phyloP scores from a whole-genome alignment of 2,888 invertebrate genomes.

The Xylophagus ater region DNA sequence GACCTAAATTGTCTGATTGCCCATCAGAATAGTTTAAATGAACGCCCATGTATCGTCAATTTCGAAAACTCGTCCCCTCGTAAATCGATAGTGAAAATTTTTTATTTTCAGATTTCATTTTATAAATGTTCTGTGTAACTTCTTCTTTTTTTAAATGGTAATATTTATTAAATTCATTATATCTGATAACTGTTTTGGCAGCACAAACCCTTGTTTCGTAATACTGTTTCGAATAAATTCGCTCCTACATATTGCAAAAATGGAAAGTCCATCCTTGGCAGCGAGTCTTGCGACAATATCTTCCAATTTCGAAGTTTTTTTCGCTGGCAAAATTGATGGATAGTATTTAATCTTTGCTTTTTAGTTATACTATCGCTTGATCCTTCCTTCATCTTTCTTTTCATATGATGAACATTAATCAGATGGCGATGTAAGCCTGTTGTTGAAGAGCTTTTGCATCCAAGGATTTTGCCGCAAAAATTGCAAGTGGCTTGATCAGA shows the following conservation, averaged over 20 bases:
- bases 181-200: slow-evolving; percentile 1
- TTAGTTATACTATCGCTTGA: too few species aligned
- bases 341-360: not conserved
- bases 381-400: not conserved
- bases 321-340: too few species aligned
- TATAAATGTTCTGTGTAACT: not conserved
- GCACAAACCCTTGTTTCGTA: not conserved
- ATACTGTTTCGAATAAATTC: slow-evolving; percentile 2
- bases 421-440: slow-evolving; percentile 7
- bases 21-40: slow-evolving; percentile 3
- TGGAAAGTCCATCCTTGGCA: slow-evolving; percentile 3
- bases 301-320: too few species aligned
- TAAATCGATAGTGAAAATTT: slow-evolving; percentile 9
- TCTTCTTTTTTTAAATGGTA: slow-evolving; percentile 1
- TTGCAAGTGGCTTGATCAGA: not conserved
- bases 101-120: not conserved
- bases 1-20: slow-evolving; percentile 3
- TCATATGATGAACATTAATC: slow-evolving; percentile 3
- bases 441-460: slow-evolving; percentile 4
- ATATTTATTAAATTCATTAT: slow-evolving; percentile 7
- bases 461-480: not conserved
- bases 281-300: slow-evolving; percentile 2
- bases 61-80: slow-evolving; percentile 8
- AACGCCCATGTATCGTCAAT: slow-evolving; percentile 7
- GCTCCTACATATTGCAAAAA: slow-evolving; percentile 3